Conservation (phyloP, 2,113 vertebrate genomes). For the Eira barbara region DNA sequence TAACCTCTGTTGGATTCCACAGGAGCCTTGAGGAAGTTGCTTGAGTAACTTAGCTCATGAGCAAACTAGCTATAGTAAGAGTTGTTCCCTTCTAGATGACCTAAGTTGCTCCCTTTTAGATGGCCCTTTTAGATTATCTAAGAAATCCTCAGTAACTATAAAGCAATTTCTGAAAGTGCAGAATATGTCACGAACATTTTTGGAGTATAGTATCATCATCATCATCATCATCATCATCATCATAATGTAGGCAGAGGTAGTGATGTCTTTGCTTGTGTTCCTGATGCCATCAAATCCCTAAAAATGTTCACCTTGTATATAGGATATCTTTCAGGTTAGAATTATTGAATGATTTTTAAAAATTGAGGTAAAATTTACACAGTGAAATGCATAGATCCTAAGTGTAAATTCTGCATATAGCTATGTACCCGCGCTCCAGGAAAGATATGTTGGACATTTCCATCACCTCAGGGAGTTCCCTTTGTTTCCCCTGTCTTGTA, state of each 20-base stretch:
- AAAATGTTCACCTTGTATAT: neutral
- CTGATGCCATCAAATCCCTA: neutral
- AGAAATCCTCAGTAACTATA: slow-evolving; percentile 13
- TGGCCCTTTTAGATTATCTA: neutral
- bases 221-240: neutral
- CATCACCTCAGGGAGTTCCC: neutral
- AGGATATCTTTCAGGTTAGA: neutral
- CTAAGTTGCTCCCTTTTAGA: neutral
- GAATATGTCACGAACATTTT: neutral
- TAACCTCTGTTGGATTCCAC: neutral
- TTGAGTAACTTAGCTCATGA: neutral
- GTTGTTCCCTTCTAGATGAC: neutral
- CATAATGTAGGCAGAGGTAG: neutral
- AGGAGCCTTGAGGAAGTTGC: neutral
- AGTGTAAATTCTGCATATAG: neutral
- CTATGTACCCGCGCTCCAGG: neutral
- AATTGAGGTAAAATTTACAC: neutral
- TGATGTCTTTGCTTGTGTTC: neutral
- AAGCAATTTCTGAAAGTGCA: neutral
- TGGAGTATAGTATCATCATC: neutral
- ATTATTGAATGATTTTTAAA: neutral
- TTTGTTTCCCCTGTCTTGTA: neutral
- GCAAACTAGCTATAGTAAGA: neutral
- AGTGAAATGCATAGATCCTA: neutral
- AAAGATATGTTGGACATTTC: neutral